Evolutionary conservation across 2,113 vertebrate genomes (phyloP).

Genomic region (Sarotherodon lohbergeri): DNA sequence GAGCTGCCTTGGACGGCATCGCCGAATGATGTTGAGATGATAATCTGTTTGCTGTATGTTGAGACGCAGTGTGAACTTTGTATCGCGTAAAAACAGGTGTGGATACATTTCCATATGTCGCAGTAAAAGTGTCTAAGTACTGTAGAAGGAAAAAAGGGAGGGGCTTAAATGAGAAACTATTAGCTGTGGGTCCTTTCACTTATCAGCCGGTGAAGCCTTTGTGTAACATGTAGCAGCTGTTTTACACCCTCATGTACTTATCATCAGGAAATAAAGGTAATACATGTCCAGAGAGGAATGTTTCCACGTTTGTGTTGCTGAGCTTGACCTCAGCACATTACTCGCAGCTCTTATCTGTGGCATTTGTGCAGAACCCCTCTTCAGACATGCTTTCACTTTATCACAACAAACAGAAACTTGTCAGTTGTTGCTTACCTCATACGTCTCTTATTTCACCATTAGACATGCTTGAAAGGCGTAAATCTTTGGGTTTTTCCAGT

Average conservation of each 20-base stretch:
- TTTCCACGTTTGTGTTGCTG: background rate
- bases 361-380: background rate
- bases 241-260: fast-evolving
- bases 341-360: background rate
- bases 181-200: background rate
- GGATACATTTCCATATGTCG: background rate
- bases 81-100: background rate
- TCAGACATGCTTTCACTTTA: background rate
- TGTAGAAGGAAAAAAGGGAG: background rate
- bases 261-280: background rate
- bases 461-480: background rate
- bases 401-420: background rate
- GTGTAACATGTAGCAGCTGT: background rate
- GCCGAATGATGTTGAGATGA: background rate
- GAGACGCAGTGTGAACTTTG: background rate
- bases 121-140: background rate
- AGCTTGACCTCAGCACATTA: background rate
- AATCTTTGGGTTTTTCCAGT: background rate
- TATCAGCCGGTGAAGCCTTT: background rate
- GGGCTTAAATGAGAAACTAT: background rate
- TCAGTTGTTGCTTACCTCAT: background rate
- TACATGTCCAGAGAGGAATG: background rate
- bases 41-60: background rate
- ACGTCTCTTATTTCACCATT: constrained; percentile 5
- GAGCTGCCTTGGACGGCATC: background rate